phyloP scores from a whole-genome alignment of 2,797 vertebrate species.

The Pseudochirops cupreus region DNA sequence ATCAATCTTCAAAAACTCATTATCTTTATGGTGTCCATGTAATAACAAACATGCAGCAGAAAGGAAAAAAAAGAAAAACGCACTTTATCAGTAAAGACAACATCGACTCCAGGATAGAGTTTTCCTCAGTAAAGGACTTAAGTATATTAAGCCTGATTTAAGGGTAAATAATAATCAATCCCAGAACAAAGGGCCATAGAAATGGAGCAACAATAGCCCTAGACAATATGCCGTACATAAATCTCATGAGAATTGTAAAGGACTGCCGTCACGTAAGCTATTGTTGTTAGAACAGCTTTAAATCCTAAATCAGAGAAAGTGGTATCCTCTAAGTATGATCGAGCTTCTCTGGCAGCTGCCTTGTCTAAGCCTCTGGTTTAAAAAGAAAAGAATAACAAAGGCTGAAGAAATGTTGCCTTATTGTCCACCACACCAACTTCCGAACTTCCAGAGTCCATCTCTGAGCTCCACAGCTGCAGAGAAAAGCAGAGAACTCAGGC shows the following conservation, averaged over 20 bases:
- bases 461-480: not conserved
- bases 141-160: not conserved
- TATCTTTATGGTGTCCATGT: not conserved
- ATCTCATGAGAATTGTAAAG: not conserved
- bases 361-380: constrained; percentile 26
- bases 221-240: not conserved
- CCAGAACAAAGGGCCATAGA: not conserved
- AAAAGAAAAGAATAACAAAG: constrained; percentile 27
- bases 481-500: not conserved
- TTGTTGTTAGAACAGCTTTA: constrained; percentile 22
- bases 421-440: not conserved
- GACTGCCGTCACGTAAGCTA: not conserved
- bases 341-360: not conserved
- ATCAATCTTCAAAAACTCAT: not conserved
- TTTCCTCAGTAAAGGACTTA: not conserved
- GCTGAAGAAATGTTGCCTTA: constrained; percentile 10
- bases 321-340: not conserved
- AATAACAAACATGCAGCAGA: not conserved
- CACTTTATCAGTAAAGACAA: not conserved
- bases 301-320: constrained; percentile 45
- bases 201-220: not conserved
- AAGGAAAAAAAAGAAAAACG: not conserved
- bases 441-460: constrained; percentile 29
- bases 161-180: not conserved
- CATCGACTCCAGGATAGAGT: not conserved